Evolutionary conservation across 2,888 invertebrate species (phyloP).

Genomic region (Peribatodes rhomboidaria): DNA sequence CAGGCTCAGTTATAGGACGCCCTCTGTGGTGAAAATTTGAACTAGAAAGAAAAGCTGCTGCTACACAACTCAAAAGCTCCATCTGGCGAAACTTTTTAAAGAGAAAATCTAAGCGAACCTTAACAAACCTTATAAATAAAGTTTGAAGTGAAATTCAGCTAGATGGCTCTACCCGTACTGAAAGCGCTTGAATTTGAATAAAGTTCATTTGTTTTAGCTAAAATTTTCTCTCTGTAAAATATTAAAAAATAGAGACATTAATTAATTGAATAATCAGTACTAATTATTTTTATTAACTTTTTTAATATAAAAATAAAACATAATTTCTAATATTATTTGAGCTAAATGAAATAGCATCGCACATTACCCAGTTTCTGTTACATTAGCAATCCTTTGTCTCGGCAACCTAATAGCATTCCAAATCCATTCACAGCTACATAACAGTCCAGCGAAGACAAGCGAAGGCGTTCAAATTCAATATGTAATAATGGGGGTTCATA

Average conservation of each 20-base stretch:
- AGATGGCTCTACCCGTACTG: constrained; percentile 46
- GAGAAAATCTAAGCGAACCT: neutral
- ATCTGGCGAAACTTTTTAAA: neutral
- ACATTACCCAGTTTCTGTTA: neutral
- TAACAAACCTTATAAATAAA: neutral
- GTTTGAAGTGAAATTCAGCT: neutral
- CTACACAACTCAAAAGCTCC: constrained; percentile 1
- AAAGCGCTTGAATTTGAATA: neutral
- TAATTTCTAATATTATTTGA: no score
- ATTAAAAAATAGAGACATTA: neutral
- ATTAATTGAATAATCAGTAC: neutral
- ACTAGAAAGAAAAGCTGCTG: constrained; percentile 11
- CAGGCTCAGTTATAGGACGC: neutral
- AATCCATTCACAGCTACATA: constrained; percentile 55
- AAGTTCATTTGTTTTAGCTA: constrained; percentile 10
- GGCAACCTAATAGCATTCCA: constrained; percentile 30
- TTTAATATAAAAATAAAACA: no score
- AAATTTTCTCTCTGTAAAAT: neutral
- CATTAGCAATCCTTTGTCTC: constrained; percentile 16
- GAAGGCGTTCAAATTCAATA: constrained; percentile 66
- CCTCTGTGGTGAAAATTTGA: constrained; percentile 8
- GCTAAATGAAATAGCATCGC: no score
- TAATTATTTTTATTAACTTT: neutral
- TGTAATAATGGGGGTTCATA: constrained; percentile 59
- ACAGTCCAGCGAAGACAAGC: constrained; percentile 33